Base-by-base conservation (phyloP, 2,797 vertebrate genomes). In the Propithecus deckenii region DNA sequence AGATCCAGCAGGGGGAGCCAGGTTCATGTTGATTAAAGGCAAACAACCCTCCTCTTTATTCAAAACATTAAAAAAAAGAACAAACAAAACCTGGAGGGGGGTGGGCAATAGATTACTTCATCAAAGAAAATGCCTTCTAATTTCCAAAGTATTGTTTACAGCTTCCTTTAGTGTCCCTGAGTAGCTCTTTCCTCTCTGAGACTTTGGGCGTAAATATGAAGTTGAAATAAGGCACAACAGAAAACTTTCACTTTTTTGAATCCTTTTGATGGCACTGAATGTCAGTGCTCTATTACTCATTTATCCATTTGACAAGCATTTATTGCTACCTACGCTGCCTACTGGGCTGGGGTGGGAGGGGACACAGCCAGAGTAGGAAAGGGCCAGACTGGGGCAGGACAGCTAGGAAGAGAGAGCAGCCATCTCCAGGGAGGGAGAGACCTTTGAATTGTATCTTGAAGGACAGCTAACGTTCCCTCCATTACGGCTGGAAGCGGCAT, bases 1-100 rank as follows among this genome's bases (percentile, higher is more conserved):
- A 85, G 72, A 93, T 91, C 98, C 98, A 98, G 97, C 84, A 98
- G 98, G 95, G 98, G 98, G 98, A 98, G 98, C 97, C 88, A 98
- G 25, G 94, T 96, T 94, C 87, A 84, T 86, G 86, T 30, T 92
- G 78, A 55, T 97, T 84, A 96, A 87, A 97, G 46, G 38, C 50
- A 91, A 97, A 93, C 35, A 89, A 97, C 4, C 25, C 0, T 23
- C 0, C 15, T 10, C 20, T 7, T 59, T 78, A 50, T 93, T 88
- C 78, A 63, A 91, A 63, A 97, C 30, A 32, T 38, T 67, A n/a
- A 14, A 50, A 43, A 65, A 75, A 63, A 35, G 17, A 92, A 94
- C 30, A 38, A 71, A 55, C 15, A 81, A 63, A 52, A 83, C 25
- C 46, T 15, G 20, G n/a, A 52, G 9, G 30, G 43, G 78, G 18